Evolutionary conservation across 2,797 vertebrate genomes (phyloP).

Genomic region (Nannoperca obscura): DNA sequence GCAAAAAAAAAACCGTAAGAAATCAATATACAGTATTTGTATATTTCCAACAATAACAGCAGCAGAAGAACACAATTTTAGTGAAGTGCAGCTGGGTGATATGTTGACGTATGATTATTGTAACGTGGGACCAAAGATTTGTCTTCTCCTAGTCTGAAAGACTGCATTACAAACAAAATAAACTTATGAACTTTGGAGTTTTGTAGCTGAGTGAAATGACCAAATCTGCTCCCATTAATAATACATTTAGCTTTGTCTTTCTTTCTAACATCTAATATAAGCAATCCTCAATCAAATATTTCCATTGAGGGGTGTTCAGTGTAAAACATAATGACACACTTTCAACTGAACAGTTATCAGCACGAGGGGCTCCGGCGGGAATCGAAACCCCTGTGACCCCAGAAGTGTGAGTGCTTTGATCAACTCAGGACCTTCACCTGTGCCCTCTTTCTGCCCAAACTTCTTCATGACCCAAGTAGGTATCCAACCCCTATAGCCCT

Average conservation of each 20-base stretch:
- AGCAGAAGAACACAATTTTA: neutral
- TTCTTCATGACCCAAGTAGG: neutral
- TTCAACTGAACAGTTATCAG: neutral
- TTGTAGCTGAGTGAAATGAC: neutral
- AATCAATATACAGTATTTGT: neutral
- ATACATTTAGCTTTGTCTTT: neutral
- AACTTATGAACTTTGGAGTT: neutral
- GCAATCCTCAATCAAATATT: neutral
- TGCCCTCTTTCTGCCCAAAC: neutral
- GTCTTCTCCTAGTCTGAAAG: neutral
- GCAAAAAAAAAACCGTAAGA: neutral
- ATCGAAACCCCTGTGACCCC: slow-evolving; percentile 1
- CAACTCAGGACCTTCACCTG: slow-evolving; percentile 7
- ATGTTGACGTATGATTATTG: neutral
- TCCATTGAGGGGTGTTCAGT: neutral
- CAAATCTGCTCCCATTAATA: neutral
- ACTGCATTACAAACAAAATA: neutral
- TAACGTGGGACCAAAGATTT: neutral
- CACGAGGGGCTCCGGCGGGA: neutral
- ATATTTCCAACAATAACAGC: neutral
- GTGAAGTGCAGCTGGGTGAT: neutral
- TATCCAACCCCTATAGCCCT: neutral
- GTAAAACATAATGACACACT: slow-evolving; percentile 3
- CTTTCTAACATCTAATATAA: neutral
- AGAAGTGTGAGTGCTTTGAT: slow-evolving; percentile 1